Evolutionary conservation across 2,888 invertebrate genomes (phyloP).

Genomic region (Tetrapedia diversipes): DNA sequence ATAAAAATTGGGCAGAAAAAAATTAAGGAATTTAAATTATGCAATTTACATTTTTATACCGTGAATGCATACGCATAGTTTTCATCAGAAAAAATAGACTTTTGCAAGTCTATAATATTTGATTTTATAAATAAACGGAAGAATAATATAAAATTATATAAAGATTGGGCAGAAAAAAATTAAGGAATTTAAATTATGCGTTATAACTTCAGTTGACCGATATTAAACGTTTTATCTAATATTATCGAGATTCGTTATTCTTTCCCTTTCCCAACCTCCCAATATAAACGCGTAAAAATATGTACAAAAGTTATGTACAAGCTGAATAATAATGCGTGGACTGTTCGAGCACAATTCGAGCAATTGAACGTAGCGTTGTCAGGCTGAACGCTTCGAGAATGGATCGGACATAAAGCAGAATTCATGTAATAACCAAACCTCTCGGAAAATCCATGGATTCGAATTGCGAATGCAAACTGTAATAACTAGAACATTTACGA

Average conservation of each 20-base stretch:
- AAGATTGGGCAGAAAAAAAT: too few species aligned
- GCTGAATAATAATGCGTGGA: not conserved
- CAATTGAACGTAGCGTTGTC: conserved; percentile 1
- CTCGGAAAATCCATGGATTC: conserved; percentile 1
- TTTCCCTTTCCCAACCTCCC: not conserved
- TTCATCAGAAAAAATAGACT: too few species aligned
- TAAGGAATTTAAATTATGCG: too few species aligned
- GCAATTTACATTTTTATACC: too few species aligned
- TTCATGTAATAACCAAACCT: conserved; percentile 12
- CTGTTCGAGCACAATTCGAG: not conserved
- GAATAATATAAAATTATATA: too few species aligned
- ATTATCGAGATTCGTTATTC: not conserved
- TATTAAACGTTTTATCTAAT: not conserved
- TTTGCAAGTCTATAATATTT: too few species aligned
- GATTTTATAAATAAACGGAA: too few species aligned
- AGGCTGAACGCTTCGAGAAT: not conserved
- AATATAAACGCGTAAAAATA: not conserved
- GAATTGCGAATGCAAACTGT: conserved; percentile 12
- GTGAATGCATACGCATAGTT: too few species aligned
- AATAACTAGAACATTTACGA: conserved; percentile 22
- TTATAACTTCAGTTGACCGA: too few species aligned
- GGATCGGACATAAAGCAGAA: conserved; percentile 8
- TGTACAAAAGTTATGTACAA: too few species aligned
- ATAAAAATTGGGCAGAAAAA: too few species aligned
- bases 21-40: too few species aligned